Evolutionary conservation across 2,113 vertebrate genomes (phyloP).

Genomic region (Ptyas mucosa): DNA sequence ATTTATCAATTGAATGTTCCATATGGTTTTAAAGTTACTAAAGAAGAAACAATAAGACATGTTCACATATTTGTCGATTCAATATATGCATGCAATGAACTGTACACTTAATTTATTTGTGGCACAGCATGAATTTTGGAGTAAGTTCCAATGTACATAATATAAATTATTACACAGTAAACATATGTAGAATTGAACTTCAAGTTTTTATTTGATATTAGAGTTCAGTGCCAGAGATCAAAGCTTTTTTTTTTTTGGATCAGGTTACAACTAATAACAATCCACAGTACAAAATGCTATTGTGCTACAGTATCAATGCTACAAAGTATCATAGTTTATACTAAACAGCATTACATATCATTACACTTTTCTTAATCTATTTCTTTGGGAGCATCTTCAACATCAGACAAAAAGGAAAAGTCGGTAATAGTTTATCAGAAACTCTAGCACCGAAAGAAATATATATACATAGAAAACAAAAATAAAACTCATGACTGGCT

Average conservation of each 20-base stretch:
- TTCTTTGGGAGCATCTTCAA: background rate
- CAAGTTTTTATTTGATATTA: background rate
- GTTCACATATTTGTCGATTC: background rate
- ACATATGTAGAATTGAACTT: background rate
- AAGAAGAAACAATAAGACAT: background rate
- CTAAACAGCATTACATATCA: background rate
- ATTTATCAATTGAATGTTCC: background rate
- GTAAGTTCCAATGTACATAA: background rate
- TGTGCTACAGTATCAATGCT: background rate
- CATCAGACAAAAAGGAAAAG: background rate
- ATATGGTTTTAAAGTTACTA: background rate
- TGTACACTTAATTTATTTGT: background rate
- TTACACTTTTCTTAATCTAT: background rate
- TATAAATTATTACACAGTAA: background rate
- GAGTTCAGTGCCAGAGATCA: background rate
- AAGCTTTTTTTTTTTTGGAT: background rate
- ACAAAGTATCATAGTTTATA: background rate
- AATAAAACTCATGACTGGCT: background rate
- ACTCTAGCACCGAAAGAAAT: background rate
- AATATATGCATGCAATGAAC: conserved; percentile 15
- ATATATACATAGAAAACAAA: background rate
- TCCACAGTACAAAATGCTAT: background rate
- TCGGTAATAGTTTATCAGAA: background rate
- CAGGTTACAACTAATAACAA: background rate
- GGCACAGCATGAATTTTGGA: background rate